Evolutionary conservation across 2,113 vertebrate genomes (phyloP).

Genomic region (Heterotis niloticus): DNA sequence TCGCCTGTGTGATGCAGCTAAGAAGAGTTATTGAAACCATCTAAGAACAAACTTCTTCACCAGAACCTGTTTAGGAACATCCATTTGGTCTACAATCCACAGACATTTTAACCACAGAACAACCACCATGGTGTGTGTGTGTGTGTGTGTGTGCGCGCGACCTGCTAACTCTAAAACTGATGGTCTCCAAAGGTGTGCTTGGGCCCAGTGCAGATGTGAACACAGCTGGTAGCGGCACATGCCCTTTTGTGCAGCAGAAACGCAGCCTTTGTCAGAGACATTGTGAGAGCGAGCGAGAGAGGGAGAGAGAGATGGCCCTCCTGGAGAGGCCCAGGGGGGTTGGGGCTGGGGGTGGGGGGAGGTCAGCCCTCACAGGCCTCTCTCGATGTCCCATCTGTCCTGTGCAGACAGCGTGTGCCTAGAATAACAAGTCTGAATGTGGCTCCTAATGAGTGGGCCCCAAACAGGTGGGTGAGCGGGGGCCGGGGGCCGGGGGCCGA

Average conservation of each 20-base stretch:
- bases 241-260: slow-evolving; percentile 1
- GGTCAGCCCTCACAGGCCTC: slow-evolving; percentile 54
- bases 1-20: background rate
- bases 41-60: background rate
- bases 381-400: slow-evolving; percentile 58
- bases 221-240: slow-evolving; percentile 8
- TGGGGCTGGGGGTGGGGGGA: slow-evolving; percentile 31
- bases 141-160: background rate
- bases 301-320: slow-evolving; percentile 27
- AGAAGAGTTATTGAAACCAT: too few species aligned
- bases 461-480: slow-evolving; percentile 45
- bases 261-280: slow-evolving; percentile 12
- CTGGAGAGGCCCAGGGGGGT: slow-evolving; percentile 39
- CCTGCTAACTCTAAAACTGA: background rate
- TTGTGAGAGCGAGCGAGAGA: too few species aligned
- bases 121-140: background rate
- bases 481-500: slow-evolving; percentile 4
- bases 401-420: slow-evolving; percentile 40
- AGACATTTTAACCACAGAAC: too few species aligned
- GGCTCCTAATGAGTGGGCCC: slow-evolving; percentile 45
- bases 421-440: slow-evolving; percentile 55
- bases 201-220: background rate
- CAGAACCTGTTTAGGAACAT: too few species aligned
- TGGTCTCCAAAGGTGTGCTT: background rate
- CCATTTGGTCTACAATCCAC: too few species aligned